phyloP scores from a whole-genome alignment of 2,888 invertebrate genomes.

The Erebia ligea region DNA sequence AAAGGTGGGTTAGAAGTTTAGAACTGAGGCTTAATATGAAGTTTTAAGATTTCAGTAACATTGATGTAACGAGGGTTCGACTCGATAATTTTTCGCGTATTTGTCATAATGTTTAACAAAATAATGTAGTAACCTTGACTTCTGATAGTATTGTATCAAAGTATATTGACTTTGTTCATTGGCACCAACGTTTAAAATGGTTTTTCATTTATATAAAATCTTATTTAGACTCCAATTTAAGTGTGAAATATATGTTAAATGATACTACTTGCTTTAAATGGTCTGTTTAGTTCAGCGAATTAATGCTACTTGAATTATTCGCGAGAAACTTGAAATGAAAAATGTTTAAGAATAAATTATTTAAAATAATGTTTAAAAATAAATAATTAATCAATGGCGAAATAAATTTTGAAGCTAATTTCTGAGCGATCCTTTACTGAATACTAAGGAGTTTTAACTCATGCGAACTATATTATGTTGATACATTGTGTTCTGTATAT shows the following conservation, averaged over 20 bases:
- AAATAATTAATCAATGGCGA: background rate
- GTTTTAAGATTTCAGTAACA: background rate
- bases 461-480: background rate
- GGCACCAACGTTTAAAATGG: background rate
- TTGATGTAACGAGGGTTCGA: background rate
- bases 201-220: background rate
- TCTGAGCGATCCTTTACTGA: background rate
- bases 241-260: background rate
- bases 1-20: no score
- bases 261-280: background rate
- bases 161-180: conserved; percentile 5
- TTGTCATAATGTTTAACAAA: background rate
- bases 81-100: background rate
- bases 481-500: no score
- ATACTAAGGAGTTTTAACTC: background rate
- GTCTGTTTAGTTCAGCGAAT: background rate
- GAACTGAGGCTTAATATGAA: no score
- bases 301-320: background rate
- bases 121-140: conserved; percentile 3
- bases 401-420: background rate
- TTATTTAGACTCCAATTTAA: background rate
- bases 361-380: background rate
- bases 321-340: background rate
- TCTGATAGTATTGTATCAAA: background rate
- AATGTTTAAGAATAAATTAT: background rate